Base-by-base conservation (phyloP, 2,113 vertebrate genomes). In the Dasypus novemcinctus region DNA sequence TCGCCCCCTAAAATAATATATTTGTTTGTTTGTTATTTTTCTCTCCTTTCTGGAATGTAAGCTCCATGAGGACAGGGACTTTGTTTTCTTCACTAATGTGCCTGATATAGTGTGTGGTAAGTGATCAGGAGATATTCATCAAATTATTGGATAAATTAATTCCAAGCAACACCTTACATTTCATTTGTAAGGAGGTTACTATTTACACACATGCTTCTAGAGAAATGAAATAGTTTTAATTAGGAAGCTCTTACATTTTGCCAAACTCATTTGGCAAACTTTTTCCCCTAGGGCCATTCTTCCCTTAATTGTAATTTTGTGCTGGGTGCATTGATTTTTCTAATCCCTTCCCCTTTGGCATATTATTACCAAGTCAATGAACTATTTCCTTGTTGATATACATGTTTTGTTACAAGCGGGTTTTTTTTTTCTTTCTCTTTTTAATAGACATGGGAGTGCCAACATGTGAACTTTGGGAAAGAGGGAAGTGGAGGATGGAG, bases 261-360 rank as follows among this genome's bases (percentile, higher is more conserved):
- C 96, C 87, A 97, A 96, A 92, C 33, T 92, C 85, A 95, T 52
- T 93, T 97, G 94, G 90, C 95, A 97, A 95, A 78, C 64, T 38
- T 75, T 87, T 64, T 81, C 29, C 72, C 85, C 78, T 64, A 31
- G n/a, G 82, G 85, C 91, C 68, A 94, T 93, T 78, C 33, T 90
- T 97, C 85, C 12, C 33, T 93, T 76, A 88, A 46, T 86, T 90
- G 38, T 76, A 86, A 93, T 90, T 97, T 95, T 94, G 71, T 21
- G 79, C 31, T 87, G 95, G 72, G 17, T 78, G 59, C 6, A 72
- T 10, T 94, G 25, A 96, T 82, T 57, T 72, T 49, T 61, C 92
- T 21, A 63, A 78, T 33, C 63, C 46, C 71, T 96, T 96, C 96
- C 36, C 33, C 84, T 52, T 61, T 93, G 68, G 18, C 41, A 68